Percentiles rank a stretch among this genome's conserved stretches.
Conservation (phyloP, 2,113 vertebrate genomes). For the Neoarius graeffei region DNA sequence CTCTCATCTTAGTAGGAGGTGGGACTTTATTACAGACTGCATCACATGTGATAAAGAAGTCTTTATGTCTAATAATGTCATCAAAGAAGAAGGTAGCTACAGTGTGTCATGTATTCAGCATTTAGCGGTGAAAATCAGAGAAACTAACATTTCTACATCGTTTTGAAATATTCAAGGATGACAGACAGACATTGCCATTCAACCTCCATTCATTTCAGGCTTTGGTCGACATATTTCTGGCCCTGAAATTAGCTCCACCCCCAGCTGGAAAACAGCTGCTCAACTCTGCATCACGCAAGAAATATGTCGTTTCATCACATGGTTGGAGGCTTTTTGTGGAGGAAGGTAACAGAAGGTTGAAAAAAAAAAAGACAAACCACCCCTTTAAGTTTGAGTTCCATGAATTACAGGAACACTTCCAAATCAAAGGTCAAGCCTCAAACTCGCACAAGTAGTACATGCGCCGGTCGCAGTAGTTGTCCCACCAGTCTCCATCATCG, state of each 20-base stretch:
- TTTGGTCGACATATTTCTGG: background rate
- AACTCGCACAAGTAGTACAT: constrained; percentile 90
- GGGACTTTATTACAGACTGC: background rate
- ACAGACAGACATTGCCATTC: background rate
- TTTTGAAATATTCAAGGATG: background rate
- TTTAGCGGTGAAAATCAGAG: background rate
- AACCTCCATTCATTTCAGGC: background rate
- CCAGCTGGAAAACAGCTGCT: background rate
- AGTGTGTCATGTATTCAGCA: background rate
- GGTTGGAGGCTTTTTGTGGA: background rate
- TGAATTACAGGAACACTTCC: background rate
- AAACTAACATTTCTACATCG: background rate
- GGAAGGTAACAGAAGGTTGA: background rate
- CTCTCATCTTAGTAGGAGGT: background rate
- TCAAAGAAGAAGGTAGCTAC: background rate
- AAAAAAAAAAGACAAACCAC: background rate
- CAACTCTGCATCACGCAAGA: background rate
- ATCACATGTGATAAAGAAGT: background rate
- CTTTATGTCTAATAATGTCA: background rate
- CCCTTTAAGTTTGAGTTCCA: background rate
- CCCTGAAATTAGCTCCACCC: background rate
- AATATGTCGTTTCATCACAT: background rate
- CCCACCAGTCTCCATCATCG: constrained; percentile 91
- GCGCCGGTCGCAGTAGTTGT: constrained; percentile 84
- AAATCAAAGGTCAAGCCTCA: constrained; percentile 61